These are phyloP conservation scores for Drosophila rufa DNA, from an alignment of 1,140 invertebrate species.

Conservation along the genomic window DNA sequence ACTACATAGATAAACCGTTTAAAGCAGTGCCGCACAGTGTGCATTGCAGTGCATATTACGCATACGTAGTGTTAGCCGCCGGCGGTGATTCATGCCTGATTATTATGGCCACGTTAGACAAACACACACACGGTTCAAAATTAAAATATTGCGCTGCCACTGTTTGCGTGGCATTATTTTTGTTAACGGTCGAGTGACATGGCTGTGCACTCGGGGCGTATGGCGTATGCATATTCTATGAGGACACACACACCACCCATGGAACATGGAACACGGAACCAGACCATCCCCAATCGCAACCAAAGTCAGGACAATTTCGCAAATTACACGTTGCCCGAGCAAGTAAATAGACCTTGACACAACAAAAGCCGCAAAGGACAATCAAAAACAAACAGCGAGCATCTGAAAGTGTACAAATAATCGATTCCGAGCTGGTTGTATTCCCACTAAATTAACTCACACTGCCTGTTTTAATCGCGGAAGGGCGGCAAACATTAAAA, in stretches of 20 bases:
- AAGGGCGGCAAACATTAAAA: neutral
- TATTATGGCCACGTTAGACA: constrained; percentile 19
- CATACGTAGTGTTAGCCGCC: constrained; percentile 24
- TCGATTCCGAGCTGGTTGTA: constrained; percentile 21
- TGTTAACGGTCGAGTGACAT: constrained; percentile 51
- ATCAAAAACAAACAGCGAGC: constrained; percentile 1
- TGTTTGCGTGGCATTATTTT: constrained; percentile 31
- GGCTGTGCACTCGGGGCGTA: constrained; percentile 34
- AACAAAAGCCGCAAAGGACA: constrained; percentile 1
- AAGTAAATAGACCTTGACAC: constrained; percentile 9
- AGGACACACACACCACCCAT: constrained; percentile 16
- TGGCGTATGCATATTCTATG: constrained; percentile 52
- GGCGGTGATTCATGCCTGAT: constrained; percentile 20
- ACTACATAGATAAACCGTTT: neutral
- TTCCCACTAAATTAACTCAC: neutral
- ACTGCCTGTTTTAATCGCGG: neutral
- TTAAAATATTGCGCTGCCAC: constrained; percentile 18
- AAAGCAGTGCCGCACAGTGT: neutral
- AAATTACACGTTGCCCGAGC: constrained; percentile 53
- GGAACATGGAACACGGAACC: neutral
- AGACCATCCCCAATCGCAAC: constrained; percentile 9
- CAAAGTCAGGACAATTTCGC: constrained; percentile 45
- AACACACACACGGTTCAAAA: constrained; percentile 4
- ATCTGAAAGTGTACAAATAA: constrained; percentile 4
- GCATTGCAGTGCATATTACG: constrained; percentile 17